Conservation (phyloP, 2,113 vertebrate species). For the Hippocampus barbouri region DNA sequence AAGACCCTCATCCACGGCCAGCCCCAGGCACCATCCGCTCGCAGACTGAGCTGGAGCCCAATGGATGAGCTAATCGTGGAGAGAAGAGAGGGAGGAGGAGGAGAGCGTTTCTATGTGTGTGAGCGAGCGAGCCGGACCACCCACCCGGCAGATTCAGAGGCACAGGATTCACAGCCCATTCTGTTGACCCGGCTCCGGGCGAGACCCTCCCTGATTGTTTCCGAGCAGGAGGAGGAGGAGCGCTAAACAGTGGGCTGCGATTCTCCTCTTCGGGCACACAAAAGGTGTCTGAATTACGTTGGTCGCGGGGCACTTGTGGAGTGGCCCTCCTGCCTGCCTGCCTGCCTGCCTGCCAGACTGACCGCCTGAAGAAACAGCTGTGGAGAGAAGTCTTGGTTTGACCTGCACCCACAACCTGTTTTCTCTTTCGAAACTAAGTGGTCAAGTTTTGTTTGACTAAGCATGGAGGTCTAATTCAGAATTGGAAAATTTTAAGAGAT, state of each 20-base stretch:
- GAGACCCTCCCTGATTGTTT: slow-evolving; percentile 76
- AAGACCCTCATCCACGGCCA: slow-evolving; percentile 48
- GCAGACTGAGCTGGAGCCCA: slow-evolving; percentile 32
- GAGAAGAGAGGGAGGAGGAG: slow-evolving; percentile 34
- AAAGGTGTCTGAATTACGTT: slow-evolving; percentile 73
- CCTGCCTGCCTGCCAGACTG: background rate
- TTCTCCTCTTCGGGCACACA: slow-evolving; percentile 70
- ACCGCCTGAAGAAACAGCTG: slow-evolving; percentile 71
- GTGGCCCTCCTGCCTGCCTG: slow-evolving; percentile 47
- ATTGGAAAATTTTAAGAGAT: no score
- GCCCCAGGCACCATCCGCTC: slow-evolving; percentile 43
- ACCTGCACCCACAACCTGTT: slow-evolving; percentile 72
- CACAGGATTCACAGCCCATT: slow-evolving; percentile 77
- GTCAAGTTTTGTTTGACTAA: no score
- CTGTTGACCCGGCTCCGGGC: slow-evolving; percentile 74
- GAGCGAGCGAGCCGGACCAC: slow-evolving; percentile 70
- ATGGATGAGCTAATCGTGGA: slow-evolving; percentile 72
- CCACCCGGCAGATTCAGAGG: slow-evolving; percentile 77
- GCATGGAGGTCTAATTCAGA: no score
- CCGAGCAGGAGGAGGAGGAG: slow-evolving; percentile 55
- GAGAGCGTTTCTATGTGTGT: slow-evolving; percentile 23
- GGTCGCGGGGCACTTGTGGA: slow-evolving; percentile 74
- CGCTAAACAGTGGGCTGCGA: slow-evolving; percentile 69
- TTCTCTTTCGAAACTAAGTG: slow-evolving; percentile 40
- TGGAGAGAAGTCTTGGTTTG: slow-evolving; percentile 72